Base-by-base conservation (phyloP, 1,140 invertebrate species). In the Coelopa frigida region DNA sequence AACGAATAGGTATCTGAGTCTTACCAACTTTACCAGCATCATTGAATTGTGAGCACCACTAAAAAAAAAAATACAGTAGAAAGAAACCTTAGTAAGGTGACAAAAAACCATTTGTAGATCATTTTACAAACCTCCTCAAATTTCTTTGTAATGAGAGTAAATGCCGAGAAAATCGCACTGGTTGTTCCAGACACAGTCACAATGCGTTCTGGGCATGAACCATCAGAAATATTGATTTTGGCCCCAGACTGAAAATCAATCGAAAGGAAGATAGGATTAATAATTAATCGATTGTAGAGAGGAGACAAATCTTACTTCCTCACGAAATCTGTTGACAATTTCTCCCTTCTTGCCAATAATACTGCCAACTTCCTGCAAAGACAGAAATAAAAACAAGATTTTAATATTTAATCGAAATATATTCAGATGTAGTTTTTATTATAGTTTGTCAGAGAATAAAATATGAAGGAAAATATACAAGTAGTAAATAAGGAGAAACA, bases 321-420 rank as follows among this genome's bases (percentile, higher is more conserved):
- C 91, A 66, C 93, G 83, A 80, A 94, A 94, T 75, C 89, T 83
- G 72, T 95, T 96, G 49, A 96, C 90, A 72, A 95, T 96, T 77
- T 95, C 91, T 72, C 93, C 93, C 76, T 95, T 95, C 78, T 98
- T 98, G 50, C 94, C 94, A 70, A 98, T 98, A 70, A 98, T 98
- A 73, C 94, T 97, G 62, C 94, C 94, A 57, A 98, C 94, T 82
- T 98, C 94, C 93, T 97, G 79, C 21, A 90, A 89, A 70, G 69
- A 68, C 71, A 72, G 70, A 72, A 70, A 67, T 62, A 48, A 36
- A 5, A 40, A 26, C 12, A 45, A 45, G 15, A 5, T 12, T 23
- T 39, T n/a, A n/a, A n/a, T n/a, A n/a, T n/a, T n/a, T n/a, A n/a
- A n/a, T n/a, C n/a, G n/a, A n/a, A n/a, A n/a, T n/a, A n/a, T n/a